Conservation (phyloP, 2,797 vertebrate genomes). For the Spheniscus humboldti region DNA sequence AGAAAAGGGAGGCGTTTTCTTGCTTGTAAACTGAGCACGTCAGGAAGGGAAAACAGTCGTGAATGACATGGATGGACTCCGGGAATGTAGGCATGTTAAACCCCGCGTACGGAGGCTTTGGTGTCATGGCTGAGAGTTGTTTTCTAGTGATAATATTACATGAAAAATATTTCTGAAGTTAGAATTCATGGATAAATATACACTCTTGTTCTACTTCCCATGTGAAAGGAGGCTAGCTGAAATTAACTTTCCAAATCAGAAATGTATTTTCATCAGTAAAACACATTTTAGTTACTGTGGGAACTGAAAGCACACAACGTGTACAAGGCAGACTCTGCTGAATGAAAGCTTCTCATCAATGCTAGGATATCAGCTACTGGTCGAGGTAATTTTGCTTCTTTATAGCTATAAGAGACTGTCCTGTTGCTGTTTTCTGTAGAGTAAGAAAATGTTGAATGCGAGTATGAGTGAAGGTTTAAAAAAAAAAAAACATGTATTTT, state of each 20-base stretch:
- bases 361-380: not conserved
- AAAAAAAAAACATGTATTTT: not conserved
- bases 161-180: not conserved
- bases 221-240: not conserved
- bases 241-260: not conserved
- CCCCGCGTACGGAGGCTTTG: not conserved
- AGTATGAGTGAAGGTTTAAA: not conserved
- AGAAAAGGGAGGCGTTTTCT: slow-evolving; percentile 7
- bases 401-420: not conserved
- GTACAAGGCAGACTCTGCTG: not conserved
- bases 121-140: not conserved
- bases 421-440: not conserved
- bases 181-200: not conserved
- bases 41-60: not conserved
- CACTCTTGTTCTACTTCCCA: fast-evolving
- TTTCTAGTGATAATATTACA: not conserved
- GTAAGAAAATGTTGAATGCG: not conserved
- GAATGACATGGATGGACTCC: not conserved
- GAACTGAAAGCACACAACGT: not conserved
- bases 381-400: not conserved
- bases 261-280: not conserved
- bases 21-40: not conserved
- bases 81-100: not conserved
- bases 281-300: not conserved
- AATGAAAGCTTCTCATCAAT: not conserved